These are phyloP conservation scores for Actenoides lindsayi DNA, from an alignment of 2,113 vertebrate genomes.

Conservation along the genomic window DNA sequence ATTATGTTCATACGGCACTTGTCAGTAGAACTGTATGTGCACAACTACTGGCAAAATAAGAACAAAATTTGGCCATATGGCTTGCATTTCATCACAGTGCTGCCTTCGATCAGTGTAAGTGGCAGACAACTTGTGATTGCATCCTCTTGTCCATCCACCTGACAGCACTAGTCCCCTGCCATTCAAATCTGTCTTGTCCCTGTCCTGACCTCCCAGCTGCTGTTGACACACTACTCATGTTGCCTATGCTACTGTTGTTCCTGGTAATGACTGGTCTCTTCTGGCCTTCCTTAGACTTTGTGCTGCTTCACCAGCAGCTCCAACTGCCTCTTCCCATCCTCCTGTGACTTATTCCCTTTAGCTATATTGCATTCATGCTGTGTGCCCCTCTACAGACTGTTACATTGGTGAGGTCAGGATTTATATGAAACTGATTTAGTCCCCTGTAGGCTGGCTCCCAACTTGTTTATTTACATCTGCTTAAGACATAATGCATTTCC, in stretches of 20 bases:
- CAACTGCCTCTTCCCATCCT: neutral
- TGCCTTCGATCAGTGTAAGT: neutral
- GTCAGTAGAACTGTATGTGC: neutral
- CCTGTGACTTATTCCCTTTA: neutral
- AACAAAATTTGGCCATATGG: neutral
- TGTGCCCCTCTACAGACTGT: neutral
- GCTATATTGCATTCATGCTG: neutral
- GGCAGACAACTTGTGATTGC: neutral
- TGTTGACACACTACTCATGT: fast-evolving
- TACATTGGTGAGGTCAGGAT: neutral
- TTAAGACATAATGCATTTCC: neutral
- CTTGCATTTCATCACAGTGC: neutral
- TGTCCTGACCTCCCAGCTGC: neutral
- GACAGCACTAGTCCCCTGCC: neutral
- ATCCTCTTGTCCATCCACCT: neutral
- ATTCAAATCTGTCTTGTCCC: neutral
- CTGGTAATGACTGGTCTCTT: neutral
- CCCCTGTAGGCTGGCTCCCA: neutral
- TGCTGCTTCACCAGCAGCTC: neutral
- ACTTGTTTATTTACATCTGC: neutral
- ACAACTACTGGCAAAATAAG: neutral
- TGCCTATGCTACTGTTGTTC: neutral
- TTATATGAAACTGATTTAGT: neutral
- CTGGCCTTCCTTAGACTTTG: neutral
- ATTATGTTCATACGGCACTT: neutral